Conservation (phyloP, 2,888 invertebrate species). For the Cephus rjabovi region DNA sequence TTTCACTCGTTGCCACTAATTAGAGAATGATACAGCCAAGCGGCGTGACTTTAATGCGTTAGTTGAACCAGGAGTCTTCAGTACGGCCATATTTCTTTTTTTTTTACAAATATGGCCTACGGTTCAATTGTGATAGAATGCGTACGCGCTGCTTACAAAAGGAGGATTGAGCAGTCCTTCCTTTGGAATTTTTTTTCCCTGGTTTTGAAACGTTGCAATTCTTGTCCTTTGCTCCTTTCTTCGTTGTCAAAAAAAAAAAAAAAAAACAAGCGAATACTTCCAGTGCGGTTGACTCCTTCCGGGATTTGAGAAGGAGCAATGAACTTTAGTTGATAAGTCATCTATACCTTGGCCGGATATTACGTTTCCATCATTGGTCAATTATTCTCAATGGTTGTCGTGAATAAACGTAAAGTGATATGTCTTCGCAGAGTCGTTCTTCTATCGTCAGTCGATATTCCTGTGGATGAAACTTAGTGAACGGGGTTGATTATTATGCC, state of each 20-base stretch:
- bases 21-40: neutral
- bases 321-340: neutral
- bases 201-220: conserved; percentile 28
- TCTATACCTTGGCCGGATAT: neutral
- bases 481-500: neutral
- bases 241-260: conserved; percentile 10
- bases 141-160: neutral
- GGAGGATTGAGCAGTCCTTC: neutral
- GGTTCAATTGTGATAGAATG: neutral
- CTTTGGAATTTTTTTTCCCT: neutral
- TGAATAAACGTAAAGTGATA: neutral
- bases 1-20: neutral
- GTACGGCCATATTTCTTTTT: neutral
- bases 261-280: conserved; percentile 19
- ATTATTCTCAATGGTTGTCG: neutral
- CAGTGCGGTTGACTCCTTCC: neutral
- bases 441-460: neutral
- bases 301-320: neutral
- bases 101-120: neutral
- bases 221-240: conserved; percentile 18
- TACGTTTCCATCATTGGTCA: neutral
- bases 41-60: neutral
- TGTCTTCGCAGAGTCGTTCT: neutral
- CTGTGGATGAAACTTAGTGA: neutral
- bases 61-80: neutral